Evolutionary conservation across 2,888 invertebrate genomes (phyloP).

Genomic region (Microchrysa polita): DNA sequence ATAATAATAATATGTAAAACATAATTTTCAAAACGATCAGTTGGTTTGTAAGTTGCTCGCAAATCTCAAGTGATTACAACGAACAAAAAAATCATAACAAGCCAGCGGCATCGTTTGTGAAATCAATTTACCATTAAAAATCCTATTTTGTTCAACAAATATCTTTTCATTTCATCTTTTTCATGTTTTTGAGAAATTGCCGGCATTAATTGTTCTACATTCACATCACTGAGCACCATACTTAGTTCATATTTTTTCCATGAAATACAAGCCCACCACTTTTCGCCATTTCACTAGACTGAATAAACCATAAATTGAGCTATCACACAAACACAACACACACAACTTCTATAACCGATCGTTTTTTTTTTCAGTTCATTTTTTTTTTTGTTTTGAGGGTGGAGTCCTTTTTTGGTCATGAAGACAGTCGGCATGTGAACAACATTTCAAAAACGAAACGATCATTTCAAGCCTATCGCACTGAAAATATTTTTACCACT

Average conservation of each 20-base stretch:
- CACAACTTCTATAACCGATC: not conserved
- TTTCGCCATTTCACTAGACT: not conserved
- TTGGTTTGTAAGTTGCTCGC: too few species aligned
- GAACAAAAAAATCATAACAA: not conserved
- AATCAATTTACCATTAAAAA: slow-evolving; percentile 32
- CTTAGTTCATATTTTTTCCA: too few species aligned
- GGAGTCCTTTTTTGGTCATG: not conserved
- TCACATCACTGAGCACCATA: too few species aligned
- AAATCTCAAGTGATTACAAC: not conserved
- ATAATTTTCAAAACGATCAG: too few species aligned
- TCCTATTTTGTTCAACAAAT: not conserved
- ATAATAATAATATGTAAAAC: too few species aligned
- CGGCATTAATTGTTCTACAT: too few species aligned
- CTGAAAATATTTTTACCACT: slow-evolving; percentile 13
- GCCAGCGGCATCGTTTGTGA: slow-evolving; percentile 15
- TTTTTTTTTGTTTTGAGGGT: slow-evolving; percentile 1
- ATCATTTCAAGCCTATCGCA: slow-evolving; percentile 22
- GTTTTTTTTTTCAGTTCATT: not conserved
- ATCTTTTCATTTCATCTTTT: not conserved
- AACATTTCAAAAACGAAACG: slow-evolving; percentile 1
- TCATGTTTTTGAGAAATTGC: not conserved
- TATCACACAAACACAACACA: slow-evolving; percentile 18
- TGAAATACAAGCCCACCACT: not conserved
- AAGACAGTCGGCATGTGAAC: not conserved
- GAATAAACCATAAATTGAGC: slow-evolving; percentile 30